Evolutionary conservation across 2,888 invertebrate species (phyloP), one percentile per base, ranked within the genome.

Genomic region (Eudasyphora cyanicolor): DNA sequence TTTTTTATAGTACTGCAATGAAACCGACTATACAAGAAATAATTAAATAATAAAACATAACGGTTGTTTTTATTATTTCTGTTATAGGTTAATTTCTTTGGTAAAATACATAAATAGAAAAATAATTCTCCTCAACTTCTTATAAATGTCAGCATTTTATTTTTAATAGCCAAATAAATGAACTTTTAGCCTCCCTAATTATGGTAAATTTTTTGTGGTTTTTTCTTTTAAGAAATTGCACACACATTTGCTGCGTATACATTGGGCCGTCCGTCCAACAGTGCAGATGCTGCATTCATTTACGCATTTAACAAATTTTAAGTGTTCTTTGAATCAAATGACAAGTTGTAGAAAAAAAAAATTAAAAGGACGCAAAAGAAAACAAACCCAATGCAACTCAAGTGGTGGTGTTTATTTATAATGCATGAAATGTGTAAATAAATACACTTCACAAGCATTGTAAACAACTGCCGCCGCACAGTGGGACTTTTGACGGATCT

Each of bases 401-500:
- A 80, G 62, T 76, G 64, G 49, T 32, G 75, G 32, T n/a, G n/a
- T 57, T 45, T 7, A 32, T 51, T 67, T 51, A 17, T 64, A 67
- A 35, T 70, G 49, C 38, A 49, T 70, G 49, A 57, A 77, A 69
- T 75, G 19, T 78, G 77, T 82, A 69, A 73, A 73, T 42, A 73
- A 82, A 74, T 64, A 71, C 75, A 75, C 32, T 76, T 64, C 38
- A 71, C 38, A 2, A 38, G 21, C 51, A n/a, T n/a, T n/a, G n/a
- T n/a, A n/a, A n/a, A n/a, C n/a, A n/a, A n/a, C n/a, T n/a, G n/a
- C n/a, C n/a, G n/a, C n/a, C n/a, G n/a, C n/a, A n/a, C n/a, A n/a
- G n/a, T n/a, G n/a, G n/a, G n/a, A n/a, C n/a, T n/a, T n/a, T n/a
- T n/a, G n/a, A n/a, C n/a, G n/a, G n/a, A n/a, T n/a, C n/a, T n/a